Evolutionary conservation across 2,888 invertebrate species (phyloP).

Genomic region (Cinara cedri): DNA sequence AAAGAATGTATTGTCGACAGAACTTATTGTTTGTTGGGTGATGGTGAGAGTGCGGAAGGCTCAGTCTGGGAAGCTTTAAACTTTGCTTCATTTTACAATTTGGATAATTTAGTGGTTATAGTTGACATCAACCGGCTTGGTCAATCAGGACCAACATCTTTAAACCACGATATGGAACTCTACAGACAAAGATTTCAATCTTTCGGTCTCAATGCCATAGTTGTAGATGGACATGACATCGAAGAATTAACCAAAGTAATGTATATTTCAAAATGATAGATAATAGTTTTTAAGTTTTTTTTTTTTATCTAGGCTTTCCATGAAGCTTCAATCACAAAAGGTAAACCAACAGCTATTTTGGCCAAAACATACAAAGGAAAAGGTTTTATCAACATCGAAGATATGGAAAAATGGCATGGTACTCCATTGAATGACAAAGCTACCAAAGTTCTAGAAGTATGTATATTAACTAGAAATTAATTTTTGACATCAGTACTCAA

Average conservation of each 20-base stretch:
- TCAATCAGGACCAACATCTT: slow-evolving; percentile 92
- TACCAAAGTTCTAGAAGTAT: slow-evolving; percentile 70
- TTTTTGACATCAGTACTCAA: background rate
- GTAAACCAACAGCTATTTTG: slow-evolving; percentile 88
- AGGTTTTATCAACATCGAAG: slow-evolving; percentile 87
- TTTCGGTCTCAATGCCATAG: slow-evolving; percentile 88
- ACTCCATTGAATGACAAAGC: slow-evolving; percentile 89
- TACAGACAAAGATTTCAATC: slow-evolving; percentile 85
- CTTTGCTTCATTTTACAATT: slow-evolving; percentile 91
- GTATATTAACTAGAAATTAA: too few species aligned
- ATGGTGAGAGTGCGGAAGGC: slow-evolving; percentile 98
- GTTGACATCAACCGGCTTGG: slow-evolving; percentile 97
- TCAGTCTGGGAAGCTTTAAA: slow-evolving; percentile 97
- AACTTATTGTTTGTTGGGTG: slow-evolving; percentile 94
- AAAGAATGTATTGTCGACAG: slow-evolving; percentile 65
- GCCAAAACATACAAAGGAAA: slow-evolving; percentile 97
- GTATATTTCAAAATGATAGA: background rate
- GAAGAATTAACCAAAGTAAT: slow-evolving; percentile 80
- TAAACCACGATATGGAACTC: slow-evolving; percentile 79
- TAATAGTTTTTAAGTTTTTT: background rate
- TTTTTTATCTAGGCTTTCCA: slow-evolving; percentile 72
- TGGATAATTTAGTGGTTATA: slow-evolving; percentile 95
- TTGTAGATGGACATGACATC: slow-evolving; percentile 96
- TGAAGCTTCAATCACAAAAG: slow-evolving; percentile 75
- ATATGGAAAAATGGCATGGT: slow-evolving; percentile 96